A percentile compares a stretch with the other conserved stretches of the same genome.
These are phyloP conservation scores for Zaprionus africanus DNA, from an alignment of 1,140 invertebrate species.

Conservation along the genomic window DNA sequence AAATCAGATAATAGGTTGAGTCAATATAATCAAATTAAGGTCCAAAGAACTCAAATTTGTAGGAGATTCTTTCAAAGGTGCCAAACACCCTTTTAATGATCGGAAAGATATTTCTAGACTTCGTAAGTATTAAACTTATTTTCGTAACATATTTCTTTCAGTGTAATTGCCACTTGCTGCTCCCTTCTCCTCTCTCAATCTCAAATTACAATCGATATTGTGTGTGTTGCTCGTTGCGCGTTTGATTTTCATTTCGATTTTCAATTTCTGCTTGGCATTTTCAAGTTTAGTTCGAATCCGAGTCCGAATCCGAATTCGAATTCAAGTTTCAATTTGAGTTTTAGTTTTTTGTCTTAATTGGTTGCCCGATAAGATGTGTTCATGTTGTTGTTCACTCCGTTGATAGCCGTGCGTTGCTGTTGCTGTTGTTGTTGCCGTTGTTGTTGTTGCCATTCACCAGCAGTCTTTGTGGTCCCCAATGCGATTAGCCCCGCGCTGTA, in stretches of 20 bases:
- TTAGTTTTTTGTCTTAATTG: conserved; percentile 78
- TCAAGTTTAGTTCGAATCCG: conserved; percentile 54
- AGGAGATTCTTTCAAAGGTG: too few relatives aligned
- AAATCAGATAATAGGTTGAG: too few relatives aligned
- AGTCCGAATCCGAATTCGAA: conserved; percentile 35
- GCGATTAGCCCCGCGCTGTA: conserved; percentile 32
- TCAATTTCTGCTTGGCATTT: conserved; percentile 57
- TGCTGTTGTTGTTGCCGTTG: conserved; percentile 53
- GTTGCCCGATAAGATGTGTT: conserved; percentile 76
- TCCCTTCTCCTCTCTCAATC: not conserved
- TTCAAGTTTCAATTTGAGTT: conserved; percentile 30
- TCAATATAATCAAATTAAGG: too few relatives aligned
- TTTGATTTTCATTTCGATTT: conserved; percentile 72
- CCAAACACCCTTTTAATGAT: too few relatives aligned
- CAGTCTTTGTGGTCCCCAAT: conserved; percentile 6
- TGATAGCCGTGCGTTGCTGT: conserved; percentile 35
- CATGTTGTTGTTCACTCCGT: conserved; percentile 58
- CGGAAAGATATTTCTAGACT: too few relatives aligned
- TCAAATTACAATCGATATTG: conserved; percentile 68
- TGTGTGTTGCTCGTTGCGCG: conserved; percentile 10
- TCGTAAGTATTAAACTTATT: too few relatives aligned
- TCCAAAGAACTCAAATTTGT: too few relatives aligned
- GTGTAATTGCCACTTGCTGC: conserved; percentile 8
- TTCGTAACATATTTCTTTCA: not conserved
- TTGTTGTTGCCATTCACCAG: conserved; percentile 35